A percentile compares a stretch with the other conserved stretches of the same genome.
These are phyloP conservation scores for Ceyx erithaca DNA, from an alignment of 2,797 vertebrate genomes.

Conservation along the genomic window DNA sequence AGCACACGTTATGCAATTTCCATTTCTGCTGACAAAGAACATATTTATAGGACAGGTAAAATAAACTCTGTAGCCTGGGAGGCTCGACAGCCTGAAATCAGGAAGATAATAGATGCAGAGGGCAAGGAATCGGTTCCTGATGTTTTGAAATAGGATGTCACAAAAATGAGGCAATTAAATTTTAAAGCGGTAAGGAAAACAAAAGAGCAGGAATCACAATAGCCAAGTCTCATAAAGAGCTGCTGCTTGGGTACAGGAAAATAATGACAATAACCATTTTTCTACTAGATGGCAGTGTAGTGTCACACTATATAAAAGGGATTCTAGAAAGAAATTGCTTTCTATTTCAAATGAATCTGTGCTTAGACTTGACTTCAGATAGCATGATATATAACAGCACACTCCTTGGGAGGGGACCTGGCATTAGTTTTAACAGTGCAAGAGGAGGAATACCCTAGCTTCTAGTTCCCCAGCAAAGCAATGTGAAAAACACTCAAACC, in stretches of 20 bases:
- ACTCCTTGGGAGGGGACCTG: not conserved
- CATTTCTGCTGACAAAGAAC: constrained; percentile 13
- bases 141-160: not conserved
- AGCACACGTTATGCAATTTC: not conserved
- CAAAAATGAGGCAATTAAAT: constrained; percentile 9
- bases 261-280: constrained; percentile 53
- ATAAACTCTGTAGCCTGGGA: not conserved
- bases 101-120: not conserved
- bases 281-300: constrained; percentile 79
- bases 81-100: not conserved
- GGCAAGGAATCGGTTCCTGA: not conserved
- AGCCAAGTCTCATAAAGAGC: constrained; percentile 33
- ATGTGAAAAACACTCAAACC: not conserved
- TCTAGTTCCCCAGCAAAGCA: not conserved
- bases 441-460: not conserved
- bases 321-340: constrained; percentile 50
- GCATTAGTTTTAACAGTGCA: not conserved
- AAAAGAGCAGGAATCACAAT: constrained; percentile 32
- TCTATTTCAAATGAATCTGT: constrained; percentile 48
- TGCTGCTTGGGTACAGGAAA: not conserved
- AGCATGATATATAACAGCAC: not conserved
- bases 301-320: constrained; percentile 57
- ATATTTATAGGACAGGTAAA: constrained; percentile 5
- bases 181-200: constrained; percentile 13
- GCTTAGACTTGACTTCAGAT: constrained; percentile 51